These are phyloP conservation scores for Macroteleia sp. DNA, from an alignment of 2,888 invertebrate species.

Conservation along the genomic window DNA sequence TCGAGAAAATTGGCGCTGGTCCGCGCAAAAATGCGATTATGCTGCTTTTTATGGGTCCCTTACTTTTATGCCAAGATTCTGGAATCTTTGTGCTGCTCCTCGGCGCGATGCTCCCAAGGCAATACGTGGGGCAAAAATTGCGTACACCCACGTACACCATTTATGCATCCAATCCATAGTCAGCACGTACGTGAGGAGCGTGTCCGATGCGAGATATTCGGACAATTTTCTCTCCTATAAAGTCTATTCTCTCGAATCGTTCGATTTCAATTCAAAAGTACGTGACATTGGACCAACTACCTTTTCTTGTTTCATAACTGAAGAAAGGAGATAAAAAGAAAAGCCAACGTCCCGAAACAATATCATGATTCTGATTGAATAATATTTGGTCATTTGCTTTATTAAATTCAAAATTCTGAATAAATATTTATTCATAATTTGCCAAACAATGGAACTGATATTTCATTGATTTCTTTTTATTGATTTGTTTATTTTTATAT, in stretches of 20 bases:
- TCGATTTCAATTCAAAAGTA: slow-evolving; percentile 63
- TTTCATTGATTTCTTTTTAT: too few relatives aligned
- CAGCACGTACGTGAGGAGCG: slow-evolving; percentile 73
- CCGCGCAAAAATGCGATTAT: slow-evolving; percentile 58
- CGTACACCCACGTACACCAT: slow-evolving; percentile 73
- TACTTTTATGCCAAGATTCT: slow-evolving; percentile 55
- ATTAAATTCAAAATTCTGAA: too few relatives aligned
- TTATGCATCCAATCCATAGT: slow-evolving; percentile 73
- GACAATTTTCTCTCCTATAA: slow-evolving; percentile 67
- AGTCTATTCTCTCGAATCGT: slow-evolving; percentile 63
- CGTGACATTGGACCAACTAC: slow-evolving; percentile 54
- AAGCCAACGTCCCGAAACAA: slow-evolving; percentile 4
- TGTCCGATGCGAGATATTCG: slow-evolving; percentile 68
- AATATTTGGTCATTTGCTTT: slow-evolving; percentile 23
- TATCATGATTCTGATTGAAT: slow-evolving; percentile 18
- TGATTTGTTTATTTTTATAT: too few relatives aligned
- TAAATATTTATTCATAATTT: too few relatives aligned
- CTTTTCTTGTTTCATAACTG: slow-evolving; percentile 54
- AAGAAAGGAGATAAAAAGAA: slow-evolving; percentile 20
- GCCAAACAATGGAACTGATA: too few relatives aligned
- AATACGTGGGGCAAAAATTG: slow-evolving; percentile 70
- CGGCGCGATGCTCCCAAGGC: slow-evolving; percentile 48
- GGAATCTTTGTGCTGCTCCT: slow-evolving; percentile 51
- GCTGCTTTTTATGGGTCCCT: slow-evolving; percentile 49
- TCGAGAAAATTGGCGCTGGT: slow-evolving; percentile 51